Base-by-base conservation (phyloP, 2,797 vertebrate species). In the Sparidentex hasta region DNA sequence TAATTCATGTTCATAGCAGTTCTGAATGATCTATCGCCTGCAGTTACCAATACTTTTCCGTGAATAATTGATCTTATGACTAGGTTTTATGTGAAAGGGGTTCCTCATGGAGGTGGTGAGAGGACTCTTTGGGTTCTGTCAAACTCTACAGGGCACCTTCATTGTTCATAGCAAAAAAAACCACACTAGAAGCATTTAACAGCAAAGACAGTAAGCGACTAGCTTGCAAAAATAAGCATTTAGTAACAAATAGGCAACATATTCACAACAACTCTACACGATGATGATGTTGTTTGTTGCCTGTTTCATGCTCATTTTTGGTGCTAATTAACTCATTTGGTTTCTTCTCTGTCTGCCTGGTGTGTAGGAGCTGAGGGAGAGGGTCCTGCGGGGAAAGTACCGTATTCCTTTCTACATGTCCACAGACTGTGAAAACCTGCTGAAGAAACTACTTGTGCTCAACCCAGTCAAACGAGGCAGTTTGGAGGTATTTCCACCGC, bases 331-430 rank as follows among this genome's bases (percentile, higher is more conserved):
- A 25, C 44, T 66, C 9, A 50, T 61, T 38, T 44, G 44, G 17
- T 62, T 75, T 64, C 21, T 1, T 74, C n/a, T 54, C 7, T 44
- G 5, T 76, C 25, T 78, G 70, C 65, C 67, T 33, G 76, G 29
- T 82, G 58, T 84, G 29, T 58, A 99, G 98, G 98, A 99, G 87
- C 94, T 99, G 76, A 95, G 98, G 84, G 98, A 99, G 87, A 94
- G 98, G 71, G 98, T 99, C 52, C 92, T 99, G 67, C 92, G 98
- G 13, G 98, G 98, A 63, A 98, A 99, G 89, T 99, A 99, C 85
- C 97, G 97, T 29, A 98, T 99, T 87, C 98, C 98, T 1, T 99
- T 99, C 95, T 99, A 99, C 81, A 99, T 99, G 98, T 99, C 98
- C 87, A 99, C 97, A 68, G 98, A 99, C 97, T 99, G 98, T 95